Conservation (phyloP, 2,797 vertebrate genomes). For the Takifugu ocellatus region DNA sequence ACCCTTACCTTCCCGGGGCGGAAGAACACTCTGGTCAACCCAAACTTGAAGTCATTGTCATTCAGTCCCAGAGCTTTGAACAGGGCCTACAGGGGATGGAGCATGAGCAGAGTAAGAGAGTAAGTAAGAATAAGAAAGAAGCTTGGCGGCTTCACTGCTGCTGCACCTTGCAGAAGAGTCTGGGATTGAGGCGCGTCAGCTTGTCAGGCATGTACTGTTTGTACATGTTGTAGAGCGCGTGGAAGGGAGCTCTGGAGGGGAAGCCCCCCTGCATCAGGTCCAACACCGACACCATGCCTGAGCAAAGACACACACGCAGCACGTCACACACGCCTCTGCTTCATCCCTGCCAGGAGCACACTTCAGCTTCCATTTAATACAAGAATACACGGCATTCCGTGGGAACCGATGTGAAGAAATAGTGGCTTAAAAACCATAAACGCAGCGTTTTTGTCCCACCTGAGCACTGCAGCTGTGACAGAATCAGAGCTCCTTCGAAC, state of each 20-base stretch:
- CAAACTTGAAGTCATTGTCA: constrained; percentile 96
- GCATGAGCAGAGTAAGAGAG: constrained; percentile 6
- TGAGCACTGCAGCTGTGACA: constrained; percentile 98
- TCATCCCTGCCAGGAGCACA: too few relatives aligned
- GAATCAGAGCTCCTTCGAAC: constrained; percentile 96
- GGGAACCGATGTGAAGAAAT: too few relatives aligned
- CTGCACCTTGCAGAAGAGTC: constrained; percentile 95
- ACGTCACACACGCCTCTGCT: too few relatives aligned
- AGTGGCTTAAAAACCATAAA: too few relatives aligned
- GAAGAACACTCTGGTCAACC: constrained; percentile 96
- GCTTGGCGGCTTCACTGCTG: not conserved
- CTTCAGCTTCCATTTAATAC: too few relatives aligned
- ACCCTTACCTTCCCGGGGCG: constrained; percentile 90
- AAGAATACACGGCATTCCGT: too few relatives aligned
- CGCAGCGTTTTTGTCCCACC: constrained; percentile 69
- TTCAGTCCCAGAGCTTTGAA: constrained; percentile 98
- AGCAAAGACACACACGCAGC: not conserved
- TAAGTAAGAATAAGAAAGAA: constrained; percentile 18
- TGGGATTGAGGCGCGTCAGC: constrained; percentile 89
- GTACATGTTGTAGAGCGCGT: constrained; percentile 99
- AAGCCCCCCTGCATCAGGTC: constrained; percentile 99
- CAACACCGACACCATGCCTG: constrained; percentile 98
- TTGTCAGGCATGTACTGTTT: constrained; percentile 94
- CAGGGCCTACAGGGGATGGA: constrained; percentile 80
- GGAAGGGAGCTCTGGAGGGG: constrained; percentile 95